phyloP scores from a whole-genome alignment of 2,888 invertebrate genomes.

The Pristionchus exspectatus region DNA sequence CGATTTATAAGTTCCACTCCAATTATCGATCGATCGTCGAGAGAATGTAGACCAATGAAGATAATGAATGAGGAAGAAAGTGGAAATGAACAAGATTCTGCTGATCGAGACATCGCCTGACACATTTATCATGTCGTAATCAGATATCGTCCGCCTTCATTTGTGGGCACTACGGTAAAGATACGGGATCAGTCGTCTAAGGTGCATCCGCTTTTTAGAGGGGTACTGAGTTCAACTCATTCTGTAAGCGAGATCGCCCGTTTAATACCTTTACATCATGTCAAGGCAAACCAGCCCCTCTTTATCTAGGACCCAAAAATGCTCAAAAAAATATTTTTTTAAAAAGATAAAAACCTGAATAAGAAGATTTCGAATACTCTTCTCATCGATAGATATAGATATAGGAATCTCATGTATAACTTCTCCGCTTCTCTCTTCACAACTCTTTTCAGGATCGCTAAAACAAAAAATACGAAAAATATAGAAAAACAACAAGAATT shows the following conservation, averaged over 20 bases:
- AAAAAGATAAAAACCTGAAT: conserved; percentile 58
- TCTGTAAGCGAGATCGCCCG: no score
- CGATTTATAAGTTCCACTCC: conserved; percentile 80
- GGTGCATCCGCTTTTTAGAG: no score
- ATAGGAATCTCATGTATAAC: conserved; percentile 52
- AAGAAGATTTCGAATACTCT: conserved; percentile 68
- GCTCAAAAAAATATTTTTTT: no score
- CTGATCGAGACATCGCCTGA: conserved; percentile 62
- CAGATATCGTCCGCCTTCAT: not conserved
- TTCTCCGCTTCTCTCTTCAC: not conserved
- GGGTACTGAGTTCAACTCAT: no score
- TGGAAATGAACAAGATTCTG: conserved; percentile 86
- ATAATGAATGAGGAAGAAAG: conserved; percentile 96
- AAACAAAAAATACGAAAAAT: not conserved
- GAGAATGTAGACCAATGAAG: conserved; percentile 94
- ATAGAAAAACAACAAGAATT: not conserved
- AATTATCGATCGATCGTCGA: conserved; percentile 93
- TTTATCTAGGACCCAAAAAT: no score
- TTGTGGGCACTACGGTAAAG: no score
- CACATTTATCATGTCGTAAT: not conserved
- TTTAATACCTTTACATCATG: no score
- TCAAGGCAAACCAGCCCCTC: no score
- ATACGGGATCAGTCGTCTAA: no score
- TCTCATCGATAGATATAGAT: conserved; percentile 68
- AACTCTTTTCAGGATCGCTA: not conserved